Percentiles rank a stretch among this genome's conserved stretches.
Conservation (phyloP, 2,113 vertebrate species). For the Neodon shergylaensis region DNA sequence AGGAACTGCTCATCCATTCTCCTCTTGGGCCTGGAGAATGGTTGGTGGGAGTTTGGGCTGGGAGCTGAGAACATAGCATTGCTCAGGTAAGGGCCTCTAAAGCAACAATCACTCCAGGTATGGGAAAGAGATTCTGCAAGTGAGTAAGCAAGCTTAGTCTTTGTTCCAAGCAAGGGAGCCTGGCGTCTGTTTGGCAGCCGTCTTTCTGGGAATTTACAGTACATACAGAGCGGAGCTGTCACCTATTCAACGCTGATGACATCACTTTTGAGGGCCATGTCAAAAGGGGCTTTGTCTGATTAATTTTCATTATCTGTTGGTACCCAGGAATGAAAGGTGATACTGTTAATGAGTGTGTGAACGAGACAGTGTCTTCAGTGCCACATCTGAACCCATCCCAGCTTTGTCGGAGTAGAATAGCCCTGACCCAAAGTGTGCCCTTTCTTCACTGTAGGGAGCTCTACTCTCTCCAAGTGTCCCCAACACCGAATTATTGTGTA, state of each 20-base stretch:
- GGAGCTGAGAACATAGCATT: conserved; percentile 33
- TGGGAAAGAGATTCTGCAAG: neutral
- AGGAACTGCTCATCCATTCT: neutral
- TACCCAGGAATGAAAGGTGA: conserved; percentile 72
- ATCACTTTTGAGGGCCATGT: conserved; percentile 59
- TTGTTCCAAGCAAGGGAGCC: conserved; percentile 51
- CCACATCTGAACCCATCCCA: conserved; percentile 61
- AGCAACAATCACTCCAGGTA: conserved; percentile 11
- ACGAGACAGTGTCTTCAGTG: conserved; percentile 70
- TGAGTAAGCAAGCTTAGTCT: conserved; percentile 39
- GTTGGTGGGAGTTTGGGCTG: neutral
- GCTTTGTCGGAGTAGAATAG: conserved; percentile 56
- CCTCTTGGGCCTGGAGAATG: neutral
- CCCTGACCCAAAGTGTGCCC: conserved; percentile 48
- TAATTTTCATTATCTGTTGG: conserved; percentile 73
- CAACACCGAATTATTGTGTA: conserved; percentile 49
- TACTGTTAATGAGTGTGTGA: conserved; percentile 75
- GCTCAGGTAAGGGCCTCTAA: neutral
- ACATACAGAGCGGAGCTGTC: conserved; percentile 33
- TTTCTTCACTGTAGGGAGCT: conserved; percentile 63
- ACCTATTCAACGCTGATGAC: conserved; percentile 52
- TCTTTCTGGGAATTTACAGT: conserved; percentile 41
- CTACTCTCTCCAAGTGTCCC: conserved; percentile 40
- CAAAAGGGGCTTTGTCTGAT: conserved; percentile 65
- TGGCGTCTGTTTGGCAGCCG: conserved; percentile 21